phyloP scores from a whole-genome alignment of 2,797 vertebrate species.

The Catostomus latipinnis region DNA sequence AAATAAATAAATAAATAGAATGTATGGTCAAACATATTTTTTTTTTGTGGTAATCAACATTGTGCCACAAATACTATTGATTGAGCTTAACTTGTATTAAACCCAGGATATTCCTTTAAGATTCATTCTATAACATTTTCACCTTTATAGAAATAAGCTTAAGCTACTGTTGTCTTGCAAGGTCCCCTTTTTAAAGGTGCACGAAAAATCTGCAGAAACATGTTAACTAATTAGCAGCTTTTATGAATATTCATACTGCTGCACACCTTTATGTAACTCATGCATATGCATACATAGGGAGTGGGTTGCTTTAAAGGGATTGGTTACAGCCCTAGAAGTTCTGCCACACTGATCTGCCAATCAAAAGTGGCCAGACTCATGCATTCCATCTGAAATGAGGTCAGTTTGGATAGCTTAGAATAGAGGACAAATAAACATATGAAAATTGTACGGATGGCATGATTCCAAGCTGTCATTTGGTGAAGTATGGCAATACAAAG shows the following conservation, averaged over 20 bases:
- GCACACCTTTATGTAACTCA: slow-evolving; percentile 47
- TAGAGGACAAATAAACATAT: slow-evolving; percentile 35
- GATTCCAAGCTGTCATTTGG: background rate
- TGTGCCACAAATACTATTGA: too few species aligned
- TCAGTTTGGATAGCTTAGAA: slow-evolving; percentile 34
- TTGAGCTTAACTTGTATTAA: too few species aligned
- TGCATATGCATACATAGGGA: slow-evolving; percentile 68
- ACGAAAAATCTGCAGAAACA: slow-evolving; percentile 58
- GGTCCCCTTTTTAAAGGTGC: background rate
- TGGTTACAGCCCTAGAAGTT: slow-evolving; percentile 41
- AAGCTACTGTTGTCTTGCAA: background rate
- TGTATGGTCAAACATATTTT: too few species aligned
- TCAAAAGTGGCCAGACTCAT: slow-evolving; percentile 25
- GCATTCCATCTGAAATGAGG: slow-evolving; percentile 48
- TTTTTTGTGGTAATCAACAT: too few species aligned
- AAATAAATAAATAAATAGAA: too few species aligned
- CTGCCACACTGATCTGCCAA: background rate
- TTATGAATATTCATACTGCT: slow-evolving; percentile 69
- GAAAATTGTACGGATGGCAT: background rate
- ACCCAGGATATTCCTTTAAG: too few species aligned
- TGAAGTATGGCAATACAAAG: background rate
- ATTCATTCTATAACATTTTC: too few species aligned
- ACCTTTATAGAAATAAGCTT: background rate
- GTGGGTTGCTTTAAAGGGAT: slow-evolving; percentile 45
- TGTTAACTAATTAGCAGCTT: slow-evolving; percentile 58